A percentile compares a stretch with the other conserved stretches of the same genome.
Evolutionary conservation across 1,140 invertebrate species (phyloP).

Genomic region (Anoplophora glabripennis): DNA sequence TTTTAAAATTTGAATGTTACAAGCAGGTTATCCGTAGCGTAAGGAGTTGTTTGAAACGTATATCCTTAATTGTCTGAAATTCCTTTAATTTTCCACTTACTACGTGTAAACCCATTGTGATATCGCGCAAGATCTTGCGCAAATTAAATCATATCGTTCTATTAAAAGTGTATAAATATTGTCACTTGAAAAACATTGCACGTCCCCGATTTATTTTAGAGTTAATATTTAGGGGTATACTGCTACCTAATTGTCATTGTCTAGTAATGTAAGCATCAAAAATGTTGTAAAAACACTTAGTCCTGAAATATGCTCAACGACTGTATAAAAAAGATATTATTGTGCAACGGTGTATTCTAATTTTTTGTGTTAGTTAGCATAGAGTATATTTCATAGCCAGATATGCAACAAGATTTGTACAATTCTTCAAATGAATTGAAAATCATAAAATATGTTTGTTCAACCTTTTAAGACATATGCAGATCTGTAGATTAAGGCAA

Average conservation of each 20-base stretch:
- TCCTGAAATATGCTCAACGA: slow-evolving; percentile 20
- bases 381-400: too few species aligned
- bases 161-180: slow-evolving; percentile 17
- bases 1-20: slow-evolving; percentile 21
- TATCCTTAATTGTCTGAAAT: background rate
- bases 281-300: slow-evolving; percentile 15
- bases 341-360: too few species aligned
- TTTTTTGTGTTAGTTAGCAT: too few species aligned
- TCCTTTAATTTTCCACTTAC: slow-evolving; percentile 1
- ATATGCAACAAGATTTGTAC: too few species aligned
- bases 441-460: too few species aligned
- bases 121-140: slow-evolving; percentile 34
- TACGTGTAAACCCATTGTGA: slow-evolving; percentile 32
- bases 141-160: slow-evolving; percentile 35
- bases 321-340: slow-evolving; percentile 9
- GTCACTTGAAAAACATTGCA: slow-evolving; percentile 9
- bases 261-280: background rate
- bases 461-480: too few species aligned
- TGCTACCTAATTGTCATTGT: background rate
- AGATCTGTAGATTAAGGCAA: too few species aligned
- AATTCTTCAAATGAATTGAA: too few species aligned
- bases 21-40: slow-evolving; percentile 21
- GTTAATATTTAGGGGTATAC: background rate
- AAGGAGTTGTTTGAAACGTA: slow-evolving; percentile 12
- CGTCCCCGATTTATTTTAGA: slow-evolving; percentile 5